Evolutionary conservation across 2,797 vertebrate species (phyloP), one percentile per base, ranked within the genome.

Genomic region (Sorex maritimensis): DNA sequence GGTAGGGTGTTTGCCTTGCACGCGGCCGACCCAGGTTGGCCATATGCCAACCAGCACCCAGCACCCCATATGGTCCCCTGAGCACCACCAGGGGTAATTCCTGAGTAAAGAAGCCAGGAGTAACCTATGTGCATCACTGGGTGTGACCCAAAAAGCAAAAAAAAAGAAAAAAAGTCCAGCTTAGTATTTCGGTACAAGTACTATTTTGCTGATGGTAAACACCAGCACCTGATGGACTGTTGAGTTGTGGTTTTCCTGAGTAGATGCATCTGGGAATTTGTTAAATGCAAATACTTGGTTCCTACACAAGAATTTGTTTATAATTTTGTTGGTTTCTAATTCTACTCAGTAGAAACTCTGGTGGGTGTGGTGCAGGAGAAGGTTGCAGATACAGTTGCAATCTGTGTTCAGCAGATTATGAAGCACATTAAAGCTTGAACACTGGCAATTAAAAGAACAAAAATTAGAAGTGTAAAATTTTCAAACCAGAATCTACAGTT

Each of bases 371-470:
- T 52, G n/a, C 14, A 17, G 15, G n/a, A 14, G 13, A 5, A 2
- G 68, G 15, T 78, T 78, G 49, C 17, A 49, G 46, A 30, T 8
- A 10, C 0, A 49, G 71, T 12, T 30, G 81, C 58, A 84, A 87
- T 4, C 58, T 49, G 55, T 12, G 46, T 11, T 23, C 46, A 79
- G 65, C n/a, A 46, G 41, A 85, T 71, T 73, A 9, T 71, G 19
- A 81, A 12, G 58, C 23, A 38, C n/a, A 38, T 13, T 58, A 55
- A 46, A 81, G 21, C 73, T 19, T 88, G 23, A 77, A 21, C 72
- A 80, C 12, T 83, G 14, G 46, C 52, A 46, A 88, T n/a, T 72
- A 81, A 91, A 86, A 81, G 23, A 81, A 90, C 14, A 92, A 74
- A 96, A 82, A 67, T n/a, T 84, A 28, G 26, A 92, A 85, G 1